Conservation (phyloP, 2,113 vertebrate genomes). For the Myotis davidii region DNA sequence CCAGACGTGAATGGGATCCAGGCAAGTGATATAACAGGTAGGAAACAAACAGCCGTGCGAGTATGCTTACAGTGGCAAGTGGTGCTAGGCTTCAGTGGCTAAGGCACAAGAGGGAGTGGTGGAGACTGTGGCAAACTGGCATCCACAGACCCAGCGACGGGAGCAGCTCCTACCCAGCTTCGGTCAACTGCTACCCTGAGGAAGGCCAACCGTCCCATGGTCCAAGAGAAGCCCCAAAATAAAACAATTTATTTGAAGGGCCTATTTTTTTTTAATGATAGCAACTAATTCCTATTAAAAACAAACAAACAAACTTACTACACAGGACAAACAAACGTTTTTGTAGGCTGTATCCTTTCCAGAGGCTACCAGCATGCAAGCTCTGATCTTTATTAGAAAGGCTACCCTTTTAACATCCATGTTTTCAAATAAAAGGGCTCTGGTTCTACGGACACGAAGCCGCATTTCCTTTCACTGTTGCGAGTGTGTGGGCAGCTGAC, state of each 20-base stretch:
- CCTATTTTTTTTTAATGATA: conserved; percentile 16
- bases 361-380: background rate
- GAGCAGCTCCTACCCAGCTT: background rate
- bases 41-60: background rate
- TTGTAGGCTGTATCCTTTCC: background rate
- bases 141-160: background rate
- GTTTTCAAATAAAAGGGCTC: background rate
- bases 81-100: background rate
- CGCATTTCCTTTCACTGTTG: background rate
- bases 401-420: background rate
- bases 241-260: background rate
- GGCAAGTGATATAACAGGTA: background rate
- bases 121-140: background rate
- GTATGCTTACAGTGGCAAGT: background rate
- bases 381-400: background rate
- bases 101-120: background rate
- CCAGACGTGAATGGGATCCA: background rate
- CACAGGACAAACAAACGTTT: background rate
- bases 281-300: background rate
- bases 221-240: background rate
- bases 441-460: background rate
- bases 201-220: background rate
- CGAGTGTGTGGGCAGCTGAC: background rate
- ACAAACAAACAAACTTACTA: background rate
- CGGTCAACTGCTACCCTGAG: background rate